phyloP scores from a whole-genome alignment of 2,888 invertebrate genomes.

The Diachrysia chrysitis region DNA sequence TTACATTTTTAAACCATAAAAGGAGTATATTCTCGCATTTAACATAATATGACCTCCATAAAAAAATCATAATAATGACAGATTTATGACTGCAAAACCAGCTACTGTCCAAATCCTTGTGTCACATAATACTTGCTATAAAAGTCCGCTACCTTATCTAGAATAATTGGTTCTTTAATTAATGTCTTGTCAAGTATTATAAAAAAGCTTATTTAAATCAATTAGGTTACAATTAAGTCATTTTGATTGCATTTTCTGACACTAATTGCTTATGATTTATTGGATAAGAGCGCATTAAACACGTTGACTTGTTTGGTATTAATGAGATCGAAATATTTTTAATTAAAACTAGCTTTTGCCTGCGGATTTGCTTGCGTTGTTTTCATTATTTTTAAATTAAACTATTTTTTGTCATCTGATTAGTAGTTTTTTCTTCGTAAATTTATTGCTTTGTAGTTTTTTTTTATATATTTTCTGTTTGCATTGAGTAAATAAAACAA shows the following conservation, averaged over 20 bases:
- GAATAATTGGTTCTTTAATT: background rate
- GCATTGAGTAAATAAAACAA: no score
- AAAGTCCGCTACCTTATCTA: background rate
- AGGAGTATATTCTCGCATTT: background rate
- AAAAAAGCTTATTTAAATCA: slow-evolving; percentile 36
- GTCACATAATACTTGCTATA: background rate
- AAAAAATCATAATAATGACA: background rate
- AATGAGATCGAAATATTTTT: background rate
- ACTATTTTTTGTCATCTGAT: no score
- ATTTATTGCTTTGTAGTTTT: no score
- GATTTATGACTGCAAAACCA: background rate
- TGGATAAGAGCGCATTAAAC: background rate
- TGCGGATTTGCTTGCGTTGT: no score
- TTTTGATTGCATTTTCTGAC: slow-evolving; percentile 24
- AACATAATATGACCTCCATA: background rate
- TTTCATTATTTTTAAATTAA: no score
- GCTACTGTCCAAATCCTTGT: background rate
- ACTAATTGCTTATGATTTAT: slow-evolving; percentile 4
- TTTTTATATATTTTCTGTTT: no score
- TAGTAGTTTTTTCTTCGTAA: no score
- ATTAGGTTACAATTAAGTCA: slow-evolving; percentile 26
- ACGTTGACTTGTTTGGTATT: background rate
- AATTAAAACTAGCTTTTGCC: background rate
- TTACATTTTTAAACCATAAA: background rate
- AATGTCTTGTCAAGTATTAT: background rate